phyloP scores from a whole-genome alignment of 2,113 vertebrate species.

The Scomber japonicus region DNA sequence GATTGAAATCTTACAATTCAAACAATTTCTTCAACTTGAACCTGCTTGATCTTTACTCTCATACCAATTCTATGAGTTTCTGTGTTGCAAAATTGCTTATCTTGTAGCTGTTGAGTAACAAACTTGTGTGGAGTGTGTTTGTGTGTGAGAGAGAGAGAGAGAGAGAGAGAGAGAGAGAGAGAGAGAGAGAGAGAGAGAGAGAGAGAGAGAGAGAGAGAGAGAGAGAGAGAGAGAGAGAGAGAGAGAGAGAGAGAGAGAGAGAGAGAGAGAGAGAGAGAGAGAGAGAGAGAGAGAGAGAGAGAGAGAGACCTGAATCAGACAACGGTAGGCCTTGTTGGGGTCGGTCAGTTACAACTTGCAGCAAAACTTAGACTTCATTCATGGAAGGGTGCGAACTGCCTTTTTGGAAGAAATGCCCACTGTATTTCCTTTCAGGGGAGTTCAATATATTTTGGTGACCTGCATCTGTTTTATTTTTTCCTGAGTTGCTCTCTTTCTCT shows the following conservation, averaged over 20 bases:
- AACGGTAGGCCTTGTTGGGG: conserved; percentile 72
- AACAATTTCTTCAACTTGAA: background rate
- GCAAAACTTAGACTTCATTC: conserved; percentile 76
- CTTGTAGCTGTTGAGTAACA: conserved; percentile 33
- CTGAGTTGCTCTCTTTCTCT: conserved; percentile 25
- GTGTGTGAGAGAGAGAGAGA: conserved; percentile 36
- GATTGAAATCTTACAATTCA: background rate
- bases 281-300: conserved; percentile 13
- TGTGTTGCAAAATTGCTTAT: conserved; percentile 29
- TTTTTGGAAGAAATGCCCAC: conserved; percentile 65
- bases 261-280: background rate
- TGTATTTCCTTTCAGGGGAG: conserved; percentile 72
- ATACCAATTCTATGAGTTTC: background rate
- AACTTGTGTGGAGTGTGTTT: conserved; percentile 51
- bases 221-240: too few relatives aligned
- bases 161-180: too few relatives aligned
- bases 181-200: too few relatives aligned
- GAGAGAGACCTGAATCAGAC: conserved; percentile 44
- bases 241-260: too few relatives aligned
- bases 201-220: background rate
- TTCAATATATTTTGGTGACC: conserved; percentile 74
- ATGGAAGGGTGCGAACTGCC: conserved; percentile 55
- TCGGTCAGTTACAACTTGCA: conserved; percentile 57
- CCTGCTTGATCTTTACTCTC: background rate
- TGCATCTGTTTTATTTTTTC: conserved; percentile 51